phyloP scores from a whole-genome alignment of 2,888 invertebrate genomes.

The Drosophila neotestacea region DNA sequence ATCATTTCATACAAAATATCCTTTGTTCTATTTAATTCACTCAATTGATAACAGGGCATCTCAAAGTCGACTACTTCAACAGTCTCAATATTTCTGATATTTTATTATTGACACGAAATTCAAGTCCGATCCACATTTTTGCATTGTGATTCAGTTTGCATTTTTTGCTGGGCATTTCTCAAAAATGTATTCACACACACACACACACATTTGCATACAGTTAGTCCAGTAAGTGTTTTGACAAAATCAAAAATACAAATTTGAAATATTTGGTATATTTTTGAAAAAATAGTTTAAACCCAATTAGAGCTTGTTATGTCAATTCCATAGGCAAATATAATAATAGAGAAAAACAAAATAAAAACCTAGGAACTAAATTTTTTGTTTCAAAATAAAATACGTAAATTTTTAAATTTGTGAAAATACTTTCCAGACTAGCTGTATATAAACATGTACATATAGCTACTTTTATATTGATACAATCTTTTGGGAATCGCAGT shows the following conservation, averaged over 20 bases:
- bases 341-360: too few species aligned
- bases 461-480: conserved; percentile 46
- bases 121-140: conserved; percentile 58
- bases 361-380: too few species aligned
- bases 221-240: too few species aligned
- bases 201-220: conserved; percentile 10
- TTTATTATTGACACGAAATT: conserved; percentile 71
- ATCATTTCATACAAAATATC: background rate
- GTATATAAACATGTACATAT: conserved; percentile 7
- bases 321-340: too few species aligned
- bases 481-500: conserved; percentile 61
- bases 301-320: too few species aligned
- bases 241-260: too few species aligned
- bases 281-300: too few species aligned
- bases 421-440: background rate
- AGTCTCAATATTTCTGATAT: conserved; percentile 20
- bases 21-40: background rate
- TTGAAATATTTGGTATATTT: too few species aligned
- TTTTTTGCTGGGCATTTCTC: conserved; percentile 57
- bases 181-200: conserved; percentile 44
- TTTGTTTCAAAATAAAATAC: too few species aligned
- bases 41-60: conserved; percentile 21
- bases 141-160: conserved; percentile 76
- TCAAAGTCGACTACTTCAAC: background rate
- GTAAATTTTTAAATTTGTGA: too few species aligned